Base-by-base conservation (phyloP, 2,113 vertebrate species). In the Gasterosteus aculeatus region DNA sequence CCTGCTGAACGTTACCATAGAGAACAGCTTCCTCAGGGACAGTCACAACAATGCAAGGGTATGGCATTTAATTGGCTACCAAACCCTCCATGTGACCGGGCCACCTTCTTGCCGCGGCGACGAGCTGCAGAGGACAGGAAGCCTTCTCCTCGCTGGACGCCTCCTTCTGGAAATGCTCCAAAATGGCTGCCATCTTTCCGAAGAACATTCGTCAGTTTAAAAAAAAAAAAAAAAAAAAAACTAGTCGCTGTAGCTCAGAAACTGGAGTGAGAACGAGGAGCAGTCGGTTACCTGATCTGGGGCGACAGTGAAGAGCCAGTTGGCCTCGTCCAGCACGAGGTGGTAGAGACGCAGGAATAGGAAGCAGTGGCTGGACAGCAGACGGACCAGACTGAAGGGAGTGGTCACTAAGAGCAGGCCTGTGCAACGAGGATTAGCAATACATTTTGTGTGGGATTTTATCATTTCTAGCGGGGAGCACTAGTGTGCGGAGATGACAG, bases 1-100 rank as follows among this genome's bases (percentile, higher is more conserved):
- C 97, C 97, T 99, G 98, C 1, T 96, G 96, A 53, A 99, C 94
- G 0, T 92, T 88, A 18, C 95, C 96, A 1, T 94, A 98, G 39
- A 99, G 92, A 0, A 95, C 95, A 10, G 96, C 97, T 85, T 99
- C 97, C 67, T 96, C 94, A 0, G 91, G 44, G 57, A 88, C 79
- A 0, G 94, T 95, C 75, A 98, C 92, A 53, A 98, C 89, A 2
- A 97, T 0, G 1, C 85, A 93, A 26, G 98, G 96, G 44, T 93
- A 88, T 0, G 88, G 88, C 95, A 96, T 97, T 88, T 95, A 92
- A 39, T 95, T 90, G 72, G 75, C 85, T 16, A 95, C 73, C 79
- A 99, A 77, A 9, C 0, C 51, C 35, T 91, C 88, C 76, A 95
- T 66, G 1, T 92, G 91, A 70, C 42, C 89, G 73, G 83, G 93